Base-by-base conservation (phyloP, 1,140 invertebrate genomes). In the Nixonia krombeini region DNA sequence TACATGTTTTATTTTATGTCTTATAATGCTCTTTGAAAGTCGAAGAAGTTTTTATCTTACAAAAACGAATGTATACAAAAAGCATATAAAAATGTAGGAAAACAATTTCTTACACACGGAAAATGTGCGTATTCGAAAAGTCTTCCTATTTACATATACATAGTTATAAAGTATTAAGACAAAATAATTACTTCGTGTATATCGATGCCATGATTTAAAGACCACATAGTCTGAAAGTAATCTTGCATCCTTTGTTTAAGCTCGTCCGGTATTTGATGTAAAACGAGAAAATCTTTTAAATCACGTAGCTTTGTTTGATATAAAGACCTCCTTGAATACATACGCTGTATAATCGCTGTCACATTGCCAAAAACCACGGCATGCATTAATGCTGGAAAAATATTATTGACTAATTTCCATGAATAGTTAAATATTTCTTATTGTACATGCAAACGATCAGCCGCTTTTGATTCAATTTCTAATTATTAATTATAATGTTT, bases 341-440 rank as follows among this genome's bases (percentile, higher is more conserved):
- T 95, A 62, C 97, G 87, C 83, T 99, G 95, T 81, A 99, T 99
- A 73, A 99, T 99, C n/a, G 97, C 97, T 2, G 97, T 99, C 37
- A 99, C 97, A 85, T 99, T 99, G 76, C 98, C 98, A 80, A 99
- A 99, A 7, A 99, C 97, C 25, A 97, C 96, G 8, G 98, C 98
- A 81, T 99, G 97, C 96, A 99, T 97, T 62, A 99, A 86, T 25
- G 97, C 94, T 96, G 83, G 29, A 45, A 44, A 40, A 38, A 50
- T 13, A 56, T 49, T 45, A 31, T 18, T 35, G 31, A 47, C 41
- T 47, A 35, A 35, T n/a, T 31, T 7, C 28, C 26, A 18, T 7
- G 7, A 4, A 38, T n/a, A 23, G 15, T 35, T 49, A 10, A 33
- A 31, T 2, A 49, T 4, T 17, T 4, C n/a, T n/a, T n/a, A n/a